phyloP scores from a whole-genome alignment of 2,113 vertebrate genomes.

The Dissostichus mawsoni region DNA sequence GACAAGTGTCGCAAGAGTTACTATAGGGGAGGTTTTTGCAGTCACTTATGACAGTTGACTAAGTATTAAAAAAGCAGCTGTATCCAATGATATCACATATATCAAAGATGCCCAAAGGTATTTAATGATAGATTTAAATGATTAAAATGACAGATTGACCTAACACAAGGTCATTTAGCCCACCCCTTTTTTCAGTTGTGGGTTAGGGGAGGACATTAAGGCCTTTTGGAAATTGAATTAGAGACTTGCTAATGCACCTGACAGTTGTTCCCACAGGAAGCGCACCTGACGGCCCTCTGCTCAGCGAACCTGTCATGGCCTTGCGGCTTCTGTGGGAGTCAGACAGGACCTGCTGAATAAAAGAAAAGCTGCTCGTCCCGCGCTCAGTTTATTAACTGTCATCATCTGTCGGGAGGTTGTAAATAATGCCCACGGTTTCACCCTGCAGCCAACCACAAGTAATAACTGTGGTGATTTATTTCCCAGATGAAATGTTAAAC shows the following conservation, averaged over 20 bases:
- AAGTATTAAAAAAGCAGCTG: too few relatives aligned
- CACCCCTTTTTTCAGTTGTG: neutral
- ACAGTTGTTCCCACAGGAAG: slow-evolving; percentile 43
- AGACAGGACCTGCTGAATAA: slow-evolving; percentile 45
- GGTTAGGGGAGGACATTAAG: slow-evolving; percentile 38
- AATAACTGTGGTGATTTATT: slow-evolving; percentile 60
- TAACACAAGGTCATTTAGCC: neutral
- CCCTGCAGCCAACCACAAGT: slow-evolving; percentile 40
- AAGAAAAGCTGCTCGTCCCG: slow-evolving; percentile 40
- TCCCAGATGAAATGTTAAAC: slow-evolving; percentile 51
- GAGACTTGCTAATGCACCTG: slow-evolving; percentile 56
- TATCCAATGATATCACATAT: too few relatives aligned
- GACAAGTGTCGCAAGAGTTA: neutral
- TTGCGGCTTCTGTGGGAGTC: slow-evolving; percentile 31
- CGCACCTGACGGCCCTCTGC: slow-evolving; percentile 33
- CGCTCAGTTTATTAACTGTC: slow-evolving; percentile 58
- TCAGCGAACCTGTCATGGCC: slow-evolving; percentile 15
- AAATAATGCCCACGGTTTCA: slow-evolving; percentile 55
- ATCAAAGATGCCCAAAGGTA: neutral
- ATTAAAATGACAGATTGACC: neutral
- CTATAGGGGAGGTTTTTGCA: too few relatives aligned
- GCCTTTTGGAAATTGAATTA: slow-evolving; percentile 33
- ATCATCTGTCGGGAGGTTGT: slow-evolving; percentile 45
- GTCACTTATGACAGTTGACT: too few relatives aligned
- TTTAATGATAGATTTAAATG: neutral